Base-by-base conservation (phyloP, 2,888 invertebrate genomes). In the Volucella zonaria region DNA sequence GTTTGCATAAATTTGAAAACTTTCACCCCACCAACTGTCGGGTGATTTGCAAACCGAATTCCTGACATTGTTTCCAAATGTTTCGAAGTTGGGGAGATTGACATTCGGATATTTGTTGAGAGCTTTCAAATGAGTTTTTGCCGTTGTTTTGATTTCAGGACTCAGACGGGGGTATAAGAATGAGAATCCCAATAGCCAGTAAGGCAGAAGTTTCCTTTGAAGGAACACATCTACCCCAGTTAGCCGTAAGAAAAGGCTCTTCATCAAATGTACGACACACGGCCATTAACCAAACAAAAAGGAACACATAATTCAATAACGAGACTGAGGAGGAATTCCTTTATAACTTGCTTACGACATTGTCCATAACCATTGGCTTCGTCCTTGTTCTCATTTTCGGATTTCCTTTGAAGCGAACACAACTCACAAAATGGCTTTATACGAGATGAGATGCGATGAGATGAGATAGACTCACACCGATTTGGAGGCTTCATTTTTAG, bases 341-440 rank as follows among this genome's bases (percentile, higher is more conserved):
- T 47, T 40, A 64, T 74, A 74, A 74, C 64, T 64, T n/a, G 62
- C 43, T 64, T 64, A 74, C 47, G 40, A 56, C 70, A 58, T 47
- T 47, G 58, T 52, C 40, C 18, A 47, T 43, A 10, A 52, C 6
- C 15, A n/a, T 56, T 11, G n/a, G 2, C 38, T 42, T 64, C 23
- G 15, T 14, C n/a, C 54, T 11, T 54, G 45, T 45, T n/a, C 45
- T 45, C 45, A n/a, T 11, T 45, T 9, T n/a, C n/a, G 11, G 12
- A 12, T n/a, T 23, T 40, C 62, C 62, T 56, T 56, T 68, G 68
- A 56, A 45, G 68, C n/a, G n/a, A 3, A 18, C 11, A 31, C 31
- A 31, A 31, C 31, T 31, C 42, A 15, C 14, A 10, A 38, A 62
- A 38, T 38, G 45, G 12, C 15, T 40, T 18, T n/a, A 14, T 10